These are phyloP conservation scores for Lagopus leucura DNA, from an alignment of 2,113 vertebrate genomes.

Conservation along the genomic window DNA sequence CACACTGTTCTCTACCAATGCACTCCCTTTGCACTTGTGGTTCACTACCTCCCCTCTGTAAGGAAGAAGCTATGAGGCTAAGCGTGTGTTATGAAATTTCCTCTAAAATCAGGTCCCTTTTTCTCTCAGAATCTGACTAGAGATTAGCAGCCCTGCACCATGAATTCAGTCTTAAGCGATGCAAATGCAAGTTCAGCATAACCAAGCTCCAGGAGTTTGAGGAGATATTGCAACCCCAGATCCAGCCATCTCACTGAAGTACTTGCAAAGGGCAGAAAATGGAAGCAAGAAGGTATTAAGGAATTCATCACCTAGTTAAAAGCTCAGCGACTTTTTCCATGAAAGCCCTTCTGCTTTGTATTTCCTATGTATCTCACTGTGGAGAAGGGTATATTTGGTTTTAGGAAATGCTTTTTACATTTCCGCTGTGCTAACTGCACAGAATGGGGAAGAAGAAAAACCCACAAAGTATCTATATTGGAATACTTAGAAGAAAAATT, in stretches of 20 bases:
- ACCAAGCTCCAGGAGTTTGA: neutral
- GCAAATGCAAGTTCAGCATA: neutral
- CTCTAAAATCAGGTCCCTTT: neutral
- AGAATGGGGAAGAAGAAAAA: neutral
- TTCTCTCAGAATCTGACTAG: neutral
- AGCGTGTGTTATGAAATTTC: neutral
- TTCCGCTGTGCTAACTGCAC: neutral
- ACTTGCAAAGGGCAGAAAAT: neutral
- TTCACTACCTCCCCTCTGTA: neutral
- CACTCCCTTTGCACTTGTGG: neutral
- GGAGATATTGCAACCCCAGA: neutral
- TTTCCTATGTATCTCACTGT: neutral
- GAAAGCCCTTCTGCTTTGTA: neutral
- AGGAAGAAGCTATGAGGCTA: neutral
- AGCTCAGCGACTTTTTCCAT: neutral
- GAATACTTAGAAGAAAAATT: neutral
- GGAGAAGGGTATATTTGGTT: neutral
- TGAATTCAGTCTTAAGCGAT: neutral
- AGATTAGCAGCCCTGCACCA: neutral
- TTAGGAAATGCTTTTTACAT: neutral
- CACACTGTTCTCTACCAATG: neutral
- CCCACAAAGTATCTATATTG: neutral
- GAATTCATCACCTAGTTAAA: neutral
- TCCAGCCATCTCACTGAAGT: neutral
- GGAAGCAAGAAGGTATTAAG: neutral